Conservation (phyloP, 2,797 vertebrate species). For the Caiman crocodilus region DNA sequence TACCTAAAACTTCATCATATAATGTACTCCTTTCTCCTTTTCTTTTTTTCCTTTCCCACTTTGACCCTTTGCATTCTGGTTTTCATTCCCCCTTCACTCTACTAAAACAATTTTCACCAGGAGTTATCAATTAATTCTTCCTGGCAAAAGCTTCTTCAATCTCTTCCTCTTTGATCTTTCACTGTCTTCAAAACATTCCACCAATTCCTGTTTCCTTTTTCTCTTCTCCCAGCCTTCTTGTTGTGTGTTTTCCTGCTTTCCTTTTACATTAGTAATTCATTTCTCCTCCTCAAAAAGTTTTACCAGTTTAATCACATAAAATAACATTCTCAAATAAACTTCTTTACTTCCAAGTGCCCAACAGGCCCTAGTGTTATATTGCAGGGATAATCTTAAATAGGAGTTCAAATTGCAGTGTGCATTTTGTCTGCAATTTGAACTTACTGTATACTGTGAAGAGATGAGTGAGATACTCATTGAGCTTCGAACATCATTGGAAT, state of each 20-base stretch:
- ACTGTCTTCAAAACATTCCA: not conserved
- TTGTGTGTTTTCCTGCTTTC: not conserved
- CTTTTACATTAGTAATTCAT: not conserved
- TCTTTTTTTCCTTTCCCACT: not conserved
- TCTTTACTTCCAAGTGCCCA: not conserved
- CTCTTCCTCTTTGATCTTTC: not conserved
- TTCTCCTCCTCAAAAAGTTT: not conserved
- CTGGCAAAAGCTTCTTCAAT: not conserved
- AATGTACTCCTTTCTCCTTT: not conserved
- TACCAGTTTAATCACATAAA: not conserved
- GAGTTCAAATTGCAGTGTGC: conserved; percentile 14
- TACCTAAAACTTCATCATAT: conserved; percentile 3
- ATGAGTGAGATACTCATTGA: not conserved
- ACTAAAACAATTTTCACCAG: not conserved
- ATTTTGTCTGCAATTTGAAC: not conserved
- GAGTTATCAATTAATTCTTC: not conserved
- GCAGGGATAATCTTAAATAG: not conserved
- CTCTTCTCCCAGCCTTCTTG: not conserved
- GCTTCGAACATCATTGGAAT: not conserved
- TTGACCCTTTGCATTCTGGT: not conserved
- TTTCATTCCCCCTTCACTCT: not conserved
- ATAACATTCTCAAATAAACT: not conserved
- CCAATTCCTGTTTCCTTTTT: not conserved
- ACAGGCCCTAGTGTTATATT: not conserved
- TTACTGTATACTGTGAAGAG: not conserved